Evolutionary conservation across 2,113 vertebrate genomes (phyloP).

Genomic region (Mustela nigripes): DNA sequence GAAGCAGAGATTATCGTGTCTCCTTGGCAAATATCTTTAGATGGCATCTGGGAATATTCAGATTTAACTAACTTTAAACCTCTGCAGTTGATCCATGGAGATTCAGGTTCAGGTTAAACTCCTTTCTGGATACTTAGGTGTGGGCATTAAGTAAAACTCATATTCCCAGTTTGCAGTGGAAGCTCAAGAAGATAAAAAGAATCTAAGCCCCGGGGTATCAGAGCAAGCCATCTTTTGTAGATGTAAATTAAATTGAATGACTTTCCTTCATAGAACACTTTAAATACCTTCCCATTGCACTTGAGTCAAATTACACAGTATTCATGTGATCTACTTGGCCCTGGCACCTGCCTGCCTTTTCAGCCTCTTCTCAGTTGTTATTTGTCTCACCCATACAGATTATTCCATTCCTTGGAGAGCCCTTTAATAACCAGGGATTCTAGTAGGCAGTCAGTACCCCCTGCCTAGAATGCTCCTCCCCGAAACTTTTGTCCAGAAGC

Average conservation of each 20-base stretch:
- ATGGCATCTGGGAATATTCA: neutral
- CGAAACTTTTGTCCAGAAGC: neutral
- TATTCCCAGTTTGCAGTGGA: neutral
- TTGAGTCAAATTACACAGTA: neutral
- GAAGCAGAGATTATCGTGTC: neutral
- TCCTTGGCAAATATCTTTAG: neutral
- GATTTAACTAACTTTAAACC: neutral
- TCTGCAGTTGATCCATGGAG: neutral
- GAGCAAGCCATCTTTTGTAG: neutral
- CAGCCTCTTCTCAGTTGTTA: neutral
- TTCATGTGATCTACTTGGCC: neutral
- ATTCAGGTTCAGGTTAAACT: neutral
- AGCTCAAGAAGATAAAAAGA: neutral
- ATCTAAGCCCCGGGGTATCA: neutral
- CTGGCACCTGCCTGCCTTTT: neutral
- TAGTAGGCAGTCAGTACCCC: fast-evolving
- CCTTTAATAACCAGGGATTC: neutral
- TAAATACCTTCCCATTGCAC: neutral
- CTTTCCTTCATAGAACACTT: neutral
- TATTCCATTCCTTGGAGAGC: neutral
- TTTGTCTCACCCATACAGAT: neutral
- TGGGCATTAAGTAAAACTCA: neutral
- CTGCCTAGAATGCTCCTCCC: neutral
- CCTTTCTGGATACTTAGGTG: neutral
- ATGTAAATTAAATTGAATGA: neutral